Evolutionary conservation across 2,113 vertebrate genomes (phyloP), one percentile per base, ranked within the genome.

Genomic region (Girardinichthys multiradiatus): DNA sequence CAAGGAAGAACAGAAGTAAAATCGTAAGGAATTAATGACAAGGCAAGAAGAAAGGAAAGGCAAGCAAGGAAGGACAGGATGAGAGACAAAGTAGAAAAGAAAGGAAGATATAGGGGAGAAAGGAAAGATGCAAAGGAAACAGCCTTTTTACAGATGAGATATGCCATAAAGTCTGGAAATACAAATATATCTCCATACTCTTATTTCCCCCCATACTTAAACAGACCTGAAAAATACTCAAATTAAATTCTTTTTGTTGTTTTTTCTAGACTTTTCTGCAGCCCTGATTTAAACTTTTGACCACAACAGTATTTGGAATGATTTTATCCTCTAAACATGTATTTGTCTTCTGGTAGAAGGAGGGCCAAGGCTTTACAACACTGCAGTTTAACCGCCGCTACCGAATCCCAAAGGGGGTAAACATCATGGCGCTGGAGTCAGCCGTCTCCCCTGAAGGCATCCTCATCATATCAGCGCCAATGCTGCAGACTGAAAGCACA

Each of bases 371-470:
- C 9, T 64, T 91, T 61, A 91, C 93, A 54, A 91, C 93, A 2
- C 74, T 93, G 4, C 93, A 95, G 91, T 95, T 95, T 81, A 94
- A 87, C 73, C 87, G 92, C 0, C 87, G 94, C 58, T 94, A 93
- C 84, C 83, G 93, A 59, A 94, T 95, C 82, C 94, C 94, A 37
- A 92, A 89, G 28, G 91, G 89, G 57, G 93, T 94, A 59, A 86
- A 94, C 69, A 84, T 80, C 70, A 81, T 93, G 91, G 91, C 94
- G 70, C 73, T 95, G 82, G 86, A 91, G 77, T 95, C 93, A 0
- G 92, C 92, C 0, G 87, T 95, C 27, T 94, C 94, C 54, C 93
- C 94, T 6, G 92, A 93, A 4, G 92, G 92, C 57, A 77, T 94
- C 57, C 93, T 95, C 0, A 67, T 94, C 54, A 93, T 95, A 75